Evolutionary conservation across 1,140 invertebrate species (phyloP).

Genomic region (Solen grandis): DNA sequence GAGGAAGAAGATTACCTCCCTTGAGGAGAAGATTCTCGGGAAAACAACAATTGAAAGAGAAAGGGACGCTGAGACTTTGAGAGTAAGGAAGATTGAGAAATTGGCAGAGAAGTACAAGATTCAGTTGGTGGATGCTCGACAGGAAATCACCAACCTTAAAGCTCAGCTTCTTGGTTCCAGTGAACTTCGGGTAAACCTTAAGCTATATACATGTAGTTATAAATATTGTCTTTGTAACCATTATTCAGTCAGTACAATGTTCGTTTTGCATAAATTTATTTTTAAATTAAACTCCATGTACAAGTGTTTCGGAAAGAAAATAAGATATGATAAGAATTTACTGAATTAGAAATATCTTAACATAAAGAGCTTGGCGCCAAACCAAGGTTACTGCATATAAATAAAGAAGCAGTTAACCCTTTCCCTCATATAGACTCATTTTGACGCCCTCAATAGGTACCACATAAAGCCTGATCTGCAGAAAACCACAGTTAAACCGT

Average conservation of each 20-base stretch:
- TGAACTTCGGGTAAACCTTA: conserved; percentile 74
- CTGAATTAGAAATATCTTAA: too few species aligned
- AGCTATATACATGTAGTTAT: not conserved
- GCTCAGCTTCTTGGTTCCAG: conserved; percentile 76
- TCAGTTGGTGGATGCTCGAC: conserved; percentile 73
- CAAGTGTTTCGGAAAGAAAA: too few species aligned
- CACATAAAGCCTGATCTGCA: too few species aligned
- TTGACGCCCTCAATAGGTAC: too few species aligned
- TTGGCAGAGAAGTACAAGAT: conserved; percentile 78
- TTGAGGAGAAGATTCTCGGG: conserved; percentile 77
- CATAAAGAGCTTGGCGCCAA: too few species aligned
- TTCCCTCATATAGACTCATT: too few species aligned
- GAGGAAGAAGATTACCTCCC: conserved; percentile 86
- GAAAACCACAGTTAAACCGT: too few species aligned
- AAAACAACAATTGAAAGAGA: conserved; percentile 74
- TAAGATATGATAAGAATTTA: too few species aligned
- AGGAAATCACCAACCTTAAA: conserved; percentile 77
- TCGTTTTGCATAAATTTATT: not conserved
- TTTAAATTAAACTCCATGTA: not conserved
- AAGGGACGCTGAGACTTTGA: conserved; percentile 73
- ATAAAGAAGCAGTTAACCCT: too few species aligned
- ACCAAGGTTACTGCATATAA: too few species aligned
- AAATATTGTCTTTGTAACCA: not conserved
- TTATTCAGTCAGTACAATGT: not conserved
- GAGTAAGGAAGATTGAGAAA: conserved; percentile 75